Base-by-base conservation (phyloP, 2,888 invertebrate genomes). In the Lithosia quadra region DNA sequence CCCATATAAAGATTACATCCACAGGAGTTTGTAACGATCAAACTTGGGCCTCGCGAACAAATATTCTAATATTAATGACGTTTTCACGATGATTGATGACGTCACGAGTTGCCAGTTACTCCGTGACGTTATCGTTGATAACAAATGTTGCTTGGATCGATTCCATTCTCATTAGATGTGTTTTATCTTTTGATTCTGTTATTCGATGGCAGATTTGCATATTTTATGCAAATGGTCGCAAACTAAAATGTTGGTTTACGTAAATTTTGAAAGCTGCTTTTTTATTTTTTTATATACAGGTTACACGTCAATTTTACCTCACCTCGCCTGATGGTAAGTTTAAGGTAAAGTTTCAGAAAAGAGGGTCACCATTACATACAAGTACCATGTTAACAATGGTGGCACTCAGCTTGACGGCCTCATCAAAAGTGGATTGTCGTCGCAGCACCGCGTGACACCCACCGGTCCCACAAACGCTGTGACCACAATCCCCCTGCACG, bases 41-140 rank as follows among this genome's bases (percentile, higher is more conserved):
- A 68, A 61, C 64, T 64, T 64, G n/a, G 43, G 11, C 58, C 39
- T 68, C 49, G n/a, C 59, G 62, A 68, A 68, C 68, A 68, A 68
- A 71, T 67, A 79, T 81, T 79, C 72, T 76, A 74, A 81, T 81
- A 81, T 81, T 79, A 81, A 79, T 81, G 82, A 81, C 82, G 70
- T 70, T 60, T 72, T 72, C 39, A 62, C 70, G 65, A 78, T 81
- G 81, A 79, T 81, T 74, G 79, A 79, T 81, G 81, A 76, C 79
- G 75, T 81, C 79, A 80, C 71, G 63, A 55, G 61, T 66, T 66
- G 62, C 63, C 66, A 63, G 59, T 61, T 55, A 60, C 56, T 57
- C 58, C 53, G 61, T 63, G 55, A 62, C 78, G 70, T 76, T 68
- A 76, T 69, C 69, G 63, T 57, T 59, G 76, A 76, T 78, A 80